phyloP scores from a whole-genome alignment of 2,113 vertebrate genomes.

The Morone saxatilis region DNA sequence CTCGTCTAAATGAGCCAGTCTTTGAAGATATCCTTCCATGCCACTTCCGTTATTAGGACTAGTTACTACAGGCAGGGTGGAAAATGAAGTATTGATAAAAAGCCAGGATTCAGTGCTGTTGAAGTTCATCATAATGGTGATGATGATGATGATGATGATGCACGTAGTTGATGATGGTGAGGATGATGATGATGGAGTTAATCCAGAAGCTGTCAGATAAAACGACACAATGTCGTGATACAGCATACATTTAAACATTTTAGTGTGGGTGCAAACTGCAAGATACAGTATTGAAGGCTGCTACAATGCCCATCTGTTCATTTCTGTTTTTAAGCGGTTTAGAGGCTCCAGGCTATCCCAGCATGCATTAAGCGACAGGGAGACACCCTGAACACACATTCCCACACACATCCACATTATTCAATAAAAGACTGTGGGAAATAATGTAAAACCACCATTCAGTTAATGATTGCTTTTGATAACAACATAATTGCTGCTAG shows the following conservation, averaged over 20 bases:
- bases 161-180: slow-evolving; percentile 2
- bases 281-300: neutral
- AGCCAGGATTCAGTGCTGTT: slow-evolving; percentile 68
- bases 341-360: neutral
- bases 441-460: neutral
- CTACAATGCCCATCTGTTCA: neutral
- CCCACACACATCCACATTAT: neutral
- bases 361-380: neutral
- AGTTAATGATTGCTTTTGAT: too few relatives aligned
- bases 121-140: slow-evolving; percentile 50
- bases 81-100: slow-evolving; percentile 72
- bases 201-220: slow-evolving; percentile 31
- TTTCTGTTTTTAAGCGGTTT: slow-evolving; percentile 2
- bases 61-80: slow-evolving; percentile 22
- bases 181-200: neutral
- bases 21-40: slow-evolving; percentile 84
- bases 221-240: slow-evolving; percentile 20
- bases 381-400: neutral
- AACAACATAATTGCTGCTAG: too few relatives aligned
- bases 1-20: slow-evolving; percentile 88
- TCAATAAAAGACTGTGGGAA: neutral
- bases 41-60: slow-evolving; percentile 64
- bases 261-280: neutral
- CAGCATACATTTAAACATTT: neutral
- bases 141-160: neutral